These are phyloP conservation scores for Apodemus agrarius DNA, from an alignment of 2,797 vertebrate species.

Conservation along the genomic window DNA sequence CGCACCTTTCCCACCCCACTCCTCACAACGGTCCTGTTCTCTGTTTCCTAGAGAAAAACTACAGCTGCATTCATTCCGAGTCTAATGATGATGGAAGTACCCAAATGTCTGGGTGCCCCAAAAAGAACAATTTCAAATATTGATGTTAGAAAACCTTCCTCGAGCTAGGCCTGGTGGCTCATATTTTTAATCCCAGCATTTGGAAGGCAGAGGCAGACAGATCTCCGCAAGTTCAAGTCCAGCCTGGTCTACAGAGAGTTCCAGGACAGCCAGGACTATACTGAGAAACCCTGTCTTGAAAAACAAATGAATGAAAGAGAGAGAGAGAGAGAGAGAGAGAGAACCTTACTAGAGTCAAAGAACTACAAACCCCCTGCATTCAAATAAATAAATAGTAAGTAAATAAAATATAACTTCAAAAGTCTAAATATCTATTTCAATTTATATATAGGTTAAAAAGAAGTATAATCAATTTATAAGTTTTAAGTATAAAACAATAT, in stretches of 20 bases:
- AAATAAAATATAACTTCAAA: neutral
- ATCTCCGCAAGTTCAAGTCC: neutral
- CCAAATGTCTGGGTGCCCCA: neutral
- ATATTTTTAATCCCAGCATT: neutral
- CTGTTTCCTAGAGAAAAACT: neutral
- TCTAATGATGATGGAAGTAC: neutral
- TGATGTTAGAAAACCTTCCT: neutral
- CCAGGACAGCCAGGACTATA: neutral
- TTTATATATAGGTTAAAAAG: slow-evolving; percentile 23
- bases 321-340: neutral
- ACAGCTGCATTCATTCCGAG: neutral
- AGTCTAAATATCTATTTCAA: neutral
- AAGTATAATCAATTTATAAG: slow-evolving; percentile 1
- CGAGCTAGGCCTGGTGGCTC: neutral
- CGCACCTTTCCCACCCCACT: neutral
- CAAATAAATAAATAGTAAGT: neutral
- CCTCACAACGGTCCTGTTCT: neutral
- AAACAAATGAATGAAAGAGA: neutral
- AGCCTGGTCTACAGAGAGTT: neutral
- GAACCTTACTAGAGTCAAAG: neutral
- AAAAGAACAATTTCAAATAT: neutral
- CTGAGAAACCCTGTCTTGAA: neutral
- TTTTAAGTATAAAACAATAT: slow-evolving; percentile 45
- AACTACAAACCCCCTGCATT: neutral
- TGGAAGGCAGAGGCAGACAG: neutral